These are phyloP conservation scores for Pseudomyrmex sp. DNA, from an alignment of 1,140 invertebrate genomes.

Conservation along the genomic window DNA sequence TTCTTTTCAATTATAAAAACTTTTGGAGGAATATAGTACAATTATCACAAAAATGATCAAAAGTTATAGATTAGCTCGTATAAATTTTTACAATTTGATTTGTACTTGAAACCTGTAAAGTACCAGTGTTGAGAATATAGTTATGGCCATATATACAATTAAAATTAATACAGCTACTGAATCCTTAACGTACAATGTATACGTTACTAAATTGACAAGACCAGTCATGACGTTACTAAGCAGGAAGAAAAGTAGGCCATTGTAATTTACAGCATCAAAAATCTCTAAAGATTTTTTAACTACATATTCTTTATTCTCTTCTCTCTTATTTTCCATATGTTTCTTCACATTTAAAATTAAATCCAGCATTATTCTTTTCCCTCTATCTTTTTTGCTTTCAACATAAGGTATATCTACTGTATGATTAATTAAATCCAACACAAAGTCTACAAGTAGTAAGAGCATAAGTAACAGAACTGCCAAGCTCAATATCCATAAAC, in stretches of 20 bases:
- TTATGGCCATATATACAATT: slow-evolving; percentile 86
- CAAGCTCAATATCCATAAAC: slow-evolving; percentile 90
- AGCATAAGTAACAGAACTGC: slow-evolving; percentile 85
- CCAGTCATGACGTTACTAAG: slow-evolving; percentile 93
- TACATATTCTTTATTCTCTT: slow-evolving; percentile 33
- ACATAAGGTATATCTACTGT: background rate
- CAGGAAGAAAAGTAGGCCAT: slow-evolving; percentile 92
- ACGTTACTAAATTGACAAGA: slow-evolving; percentile 89
- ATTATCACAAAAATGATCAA: slow-evolving; percentile 9
- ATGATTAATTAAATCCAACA: slow-evolving; percentile 77
- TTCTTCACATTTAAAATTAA: slow-evolving; percentile 38
- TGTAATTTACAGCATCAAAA: slow-evolving; percentile 89
- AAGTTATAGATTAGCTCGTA: slow-evolving; percentile 14
- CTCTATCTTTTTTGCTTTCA: slow-evolving; percentile 9
- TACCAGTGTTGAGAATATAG: slow-evolving; percentile 78
- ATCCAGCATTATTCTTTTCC: slow-evolving; percentile 15
- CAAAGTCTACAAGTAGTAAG: slow-evolving; percentile 86
- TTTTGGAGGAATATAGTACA: background rate
- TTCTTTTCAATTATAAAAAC: background rate
- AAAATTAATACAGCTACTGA: slow-evolving; percentile 86
- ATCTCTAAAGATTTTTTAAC: slow-evolving; percentile 85
- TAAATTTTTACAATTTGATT: slow-evolving; percentile 72
- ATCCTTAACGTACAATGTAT: slow-evolving; percentile 86
- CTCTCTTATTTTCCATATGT: slow-evolving; percentile 27
- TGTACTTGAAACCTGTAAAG: slow-evolving; percentile 76